These are phyloP conservation scores for Himalopsyche tibetana DNA, from an alignment of 2,888 invertebrate species.

Conservation along the genomic window DNA sequence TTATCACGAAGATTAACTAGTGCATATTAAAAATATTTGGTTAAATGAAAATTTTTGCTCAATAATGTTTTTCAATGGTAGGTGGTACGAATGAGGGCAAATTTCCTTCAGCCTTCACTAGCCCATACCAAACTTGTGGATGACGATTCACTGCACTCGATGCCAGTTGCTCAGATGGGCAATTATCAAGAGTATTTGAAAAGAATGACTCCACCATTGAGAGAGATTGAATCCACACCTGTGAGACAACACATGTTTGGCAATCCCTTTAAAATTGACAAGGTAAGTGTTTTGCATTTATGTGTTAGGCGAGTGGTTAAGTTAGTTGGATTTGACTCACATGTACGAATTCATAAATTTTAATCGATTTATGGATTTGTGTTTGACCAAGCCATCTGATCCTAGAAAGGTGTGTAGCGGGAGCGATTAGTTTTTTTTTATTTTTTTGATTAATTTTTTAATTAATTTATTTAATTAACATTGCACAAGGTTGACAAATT, in stretches of 20 bases:
- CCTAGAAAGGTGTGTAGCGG: too few species aligned
- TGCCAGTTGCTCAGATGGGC: constrained; percentile 99
- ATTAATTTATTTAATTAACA: too few species aligned
- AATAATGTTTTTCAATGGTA: constrained; percentile 67
- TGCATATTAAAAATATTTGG: not conserved
- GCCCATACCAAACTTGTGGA: constrained; percentile 86
- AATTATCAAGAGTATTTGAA: constrained; percentile 99
- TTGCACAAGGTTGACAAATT: too few species aligned
- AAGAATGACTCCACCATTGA: constrained; percentile 91
- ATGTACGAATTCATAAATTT: too few species aligned
- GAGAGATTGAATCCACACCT: constrained; percentile 96
- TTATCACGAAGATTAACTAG: too few species aligned
- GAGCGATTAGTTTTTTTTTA: too few species aligned
- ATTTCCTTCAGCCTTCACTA: constrained; percentile 90
- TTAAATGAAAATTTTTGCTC: not conserved
- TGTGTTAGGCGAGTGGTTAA: too few species aligned
- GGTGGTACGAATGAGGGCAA: constrained; percentile 95
- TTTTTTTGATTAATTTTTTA: too few species aligned
- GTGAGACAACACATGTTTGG: constrained; percentile 99
- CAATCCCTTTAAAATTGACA: constrained; percentile 99
- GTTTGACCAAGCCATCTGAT: too few species aligned
- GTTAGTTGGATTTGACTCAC: too few species aligned
- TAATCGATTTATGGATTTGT: too few species aligned
- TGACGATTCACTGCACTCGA: constrained; percentile 95
- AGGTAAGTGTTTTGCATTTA: constrained; percentile 82